Evolutionary conservation across 2,797 vertebrate genomes (phyloP).

Genomic region (Garrulus glandarius): DNA sequence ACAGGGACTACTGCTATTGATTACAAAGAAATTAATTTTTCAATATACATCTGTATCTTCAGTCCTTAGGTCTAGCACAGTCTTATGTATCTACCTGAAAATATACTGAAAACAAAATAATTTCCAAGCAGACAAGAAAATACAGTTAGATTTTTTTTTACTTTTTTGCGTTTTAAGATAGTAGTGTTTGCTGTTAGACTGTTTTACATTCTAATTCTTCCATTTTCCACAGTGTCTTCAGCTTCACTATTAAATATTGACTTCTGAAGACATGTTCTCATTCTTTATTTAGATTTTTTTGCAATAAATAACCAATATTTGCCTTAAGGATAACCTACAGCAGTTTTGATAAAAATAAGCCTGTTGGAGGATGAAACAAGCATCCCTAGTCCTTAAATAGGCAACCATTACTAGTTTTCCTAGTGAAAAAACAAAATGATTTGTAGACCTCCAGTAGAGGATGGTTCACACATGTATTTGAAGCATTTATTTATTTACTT

Average conservation of each 20-base stretch:
- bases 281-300: conserved; percentile 34
- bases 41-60: neutral
- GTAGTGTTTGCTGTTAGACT: neutral
- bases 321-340: neutral
- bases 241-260: neutral
- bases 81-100: neutral
- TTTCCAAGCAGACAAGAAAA: neutral
- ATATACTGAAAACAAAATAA: neutral
- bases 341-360: conserved; percentile 16
- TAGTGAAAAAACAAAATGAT: neutral
- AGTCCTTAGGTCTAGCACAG: neutral
- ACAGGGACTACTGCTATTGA: neutral
- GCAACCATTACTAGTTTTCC: neutral
- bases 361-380: conserved; percentile 3
- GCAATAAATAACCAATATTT: conserved; percentile 54
- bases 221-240: neutral
- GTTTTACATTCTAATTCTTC: neutral
- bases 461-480: neutral
- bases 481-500: neutral
- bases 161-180: neutral
- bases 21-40: neutral
- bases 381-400: neutral
- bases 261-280: conserved; percentile 9
- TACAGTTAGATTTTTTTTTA: neutral
- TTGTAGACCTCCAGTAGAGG: neutral